Percentiles rank a stretch among this genome's conserved stretches.
These are phyloP conservation scores for Willisornis vidua DNA, from an alignment of 2,113 vertebrate species.

Conservation along the genomic window DNA sequence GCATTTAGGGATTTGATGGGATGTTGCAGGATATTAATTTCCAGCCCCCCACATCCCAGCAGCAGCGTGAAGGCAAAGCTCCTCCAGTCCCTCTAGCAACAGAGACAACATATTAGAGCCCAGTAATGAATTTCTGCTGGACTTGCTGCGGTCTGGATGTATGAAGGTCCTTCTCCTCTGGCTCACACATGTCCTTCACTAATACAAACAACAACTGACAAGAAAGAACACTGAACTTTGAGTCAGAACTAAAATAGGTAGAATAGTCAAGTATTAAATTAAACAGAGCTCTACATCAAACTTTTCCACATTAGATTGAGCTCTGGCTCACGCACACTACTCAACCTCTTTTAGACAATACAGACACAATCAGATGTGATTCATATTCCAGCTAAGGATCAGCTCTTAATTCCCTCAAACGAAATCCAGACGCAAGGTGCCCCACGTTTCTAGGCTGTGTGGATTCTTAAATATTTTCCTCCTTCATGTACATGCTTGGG, in stretches of 20 bases:
- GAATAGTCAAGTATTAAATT: slow-evolving; percentile 58
- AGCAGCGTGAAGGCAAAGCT: slow-evolving; percentile 11
- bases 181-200: not conserved
- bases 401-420: slow-evolving; percentile 66
- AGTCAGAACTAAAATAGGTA: slow-evolving; percentile 42
- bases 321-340: not conserved
- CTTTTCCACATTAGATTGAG: slow-evolving; percentile 60
- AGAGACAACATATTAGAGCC: not conserved
- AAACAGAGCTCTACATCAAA: slow-evolving; percentile 59
- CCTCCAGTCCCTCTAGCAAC: not conserved
- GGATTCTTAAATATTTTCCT: slow-evolving; percentile 31
- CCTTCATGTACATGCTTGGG: not conserved
- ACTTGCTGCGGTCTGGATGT: not conserved
- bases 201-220: not conserved
- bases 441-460: not conserved
- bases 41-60: not conserved
- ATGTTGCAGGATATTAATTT: slow-evolving; percentile 57
- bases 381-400: slow-evolving; percentile 58
- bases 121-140: not conserved
- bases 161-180: not conserved
- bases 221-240: not conserved
- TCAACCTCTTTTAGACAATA: slow-evolving; percentile 42
- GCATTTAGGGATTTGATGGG: slow-evolving; percentile 31
- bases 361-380: slow-evolving; percentile 55
- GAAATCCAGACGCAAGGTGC: slow-evolving; percentile 42